Percentiles rank a stretch among this genome's conserved stretches.
Conservation (phyloP, 2,888 invertebrate genomes). For the Andrena haemorrhoa region DNA sequence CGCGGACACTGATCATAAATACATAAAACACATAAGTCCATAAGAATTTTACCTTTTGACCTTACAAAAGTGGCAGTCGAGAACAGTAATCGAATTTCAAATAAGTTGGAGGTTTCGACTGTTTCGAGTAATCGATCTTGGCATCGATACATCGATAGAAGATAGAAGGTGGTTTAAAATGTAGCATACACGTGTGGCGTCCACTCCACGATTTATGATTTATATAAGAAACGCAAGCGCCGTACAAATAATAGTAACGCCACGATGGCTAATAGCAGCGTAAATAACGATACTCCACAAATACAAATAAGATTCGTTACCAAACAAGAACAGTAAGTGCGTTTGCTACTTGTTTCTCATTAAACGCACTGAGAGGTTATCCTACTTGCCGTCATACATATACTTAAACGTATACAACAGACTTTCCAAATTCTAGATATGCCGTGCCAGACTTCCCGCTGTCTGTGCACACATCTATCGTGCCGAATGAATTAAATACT, state of each 20-base stretch:
- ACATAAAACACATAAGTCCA: too few relatives aligned
- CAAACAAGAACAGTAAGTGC: constrained; percentile 92
- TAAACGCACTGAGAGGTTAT: constrained; percentile 40
- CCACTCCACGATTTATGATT: not conserved
- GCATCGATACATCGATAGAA: too few relatives aligned
- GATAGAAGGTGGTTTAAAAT: constrained; percentile 36
- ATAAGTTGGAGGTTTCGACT: not conserved
- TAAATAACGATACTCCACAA: constrained; percentile 86
- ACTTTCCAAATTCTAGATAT: constrained; percentile 87
- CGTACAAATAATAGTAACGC: not conserved
- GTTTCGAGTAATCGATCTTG: constrained; percentile 13
- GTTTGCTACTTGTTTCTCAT: not conserved
- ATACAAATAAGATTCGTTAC: constrained; percentile 92
- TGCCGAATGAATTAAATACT: constrained; percentile 90
- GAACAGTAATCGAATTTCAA: not conserved
- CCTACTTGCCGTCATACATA: constrained; percentile 2
- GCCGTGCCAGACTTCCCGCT: constrained; percentile 94
- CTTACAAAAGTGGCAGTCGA: not conserved
- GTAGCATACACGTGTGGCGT: constrained; percentile 43
- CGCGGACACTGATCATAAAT: too few relatives aligned
- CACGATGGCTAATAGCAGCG: constrained; percentile 38
- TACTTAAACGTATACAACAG: constrained; percentile 4
- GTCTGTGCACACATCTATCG: constrained; percentile 91
- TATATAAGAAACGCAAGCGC: constrained; percentile 10
- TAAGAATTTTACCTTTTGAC: not conserved